Conservation (phyloP, 2,888 invertebrate genomes). For the Dastarcus helophoroides region DNA sequence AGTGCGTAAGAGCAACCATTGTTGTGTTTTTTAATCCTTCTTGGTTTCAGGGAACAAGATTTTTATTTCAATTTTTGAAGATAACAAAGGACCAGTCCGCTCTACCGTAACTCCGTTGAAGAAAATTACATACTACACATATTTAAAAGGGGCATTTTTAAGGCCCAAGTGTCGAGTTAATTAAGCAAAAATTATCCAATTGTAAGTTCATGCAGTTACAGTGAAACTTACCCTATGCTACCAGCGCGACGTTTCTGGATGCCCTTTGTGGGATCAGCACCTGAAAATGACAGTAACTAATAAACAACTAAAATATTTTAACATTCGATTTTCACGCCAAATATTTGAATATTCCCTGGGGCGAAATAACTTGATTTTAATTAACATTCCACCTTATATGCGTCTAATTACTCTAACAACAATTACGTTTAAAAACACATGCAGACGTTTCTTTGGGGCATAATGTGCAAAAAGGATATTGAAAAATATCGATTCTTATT, state of each 20-base stretch:
- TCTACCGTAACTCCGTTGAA: too few species aligned
- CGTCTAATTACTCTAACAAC: neutral
- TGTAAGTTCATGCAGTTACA: neutral
- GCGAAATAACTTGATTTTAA: too few species aligned
- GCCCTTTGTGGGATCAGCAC: constrained; percentile 70
- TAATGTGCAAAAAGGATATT: neutral
- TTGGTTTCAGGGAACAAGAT: too few species aligned
- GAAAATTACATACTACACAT: too few species aligned
- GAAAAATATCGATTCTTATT: constrained; percentile 6
- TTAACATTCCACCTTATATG: too few species aligned
- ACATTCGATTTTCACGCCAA: neutral
- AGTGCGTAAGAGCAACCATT: too few species aligned
- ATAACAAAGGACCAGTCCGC: too few species aligned
- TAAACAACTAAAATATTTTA: neutral
- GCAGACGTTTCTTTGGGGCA: neutral
- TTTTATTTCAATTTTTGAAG: too few species aligned
- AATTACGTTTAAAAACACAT: neutral
- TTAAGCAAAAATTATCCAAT: too few species aligned
- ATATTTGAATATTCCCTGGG: neutral
- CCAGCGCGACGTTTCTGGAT: constrained; percentile 69
- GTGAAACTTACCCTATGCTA: constrained; percentile 61
- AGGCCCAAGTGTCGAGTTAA: too few species aligned
- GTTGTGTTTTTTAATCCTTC: too few species aligned
- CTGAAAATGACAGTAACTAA: constrained; percentile 38
- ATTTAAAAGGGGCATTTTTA: too few species aligned